A percentile compares a stretch with the other conserved stretches of the same genome.
These are phyloP conservation scores for Alethe diademata DNA, from an alignment of 2,113 vertebrate species.

Conservation along the genomic window DNA sequence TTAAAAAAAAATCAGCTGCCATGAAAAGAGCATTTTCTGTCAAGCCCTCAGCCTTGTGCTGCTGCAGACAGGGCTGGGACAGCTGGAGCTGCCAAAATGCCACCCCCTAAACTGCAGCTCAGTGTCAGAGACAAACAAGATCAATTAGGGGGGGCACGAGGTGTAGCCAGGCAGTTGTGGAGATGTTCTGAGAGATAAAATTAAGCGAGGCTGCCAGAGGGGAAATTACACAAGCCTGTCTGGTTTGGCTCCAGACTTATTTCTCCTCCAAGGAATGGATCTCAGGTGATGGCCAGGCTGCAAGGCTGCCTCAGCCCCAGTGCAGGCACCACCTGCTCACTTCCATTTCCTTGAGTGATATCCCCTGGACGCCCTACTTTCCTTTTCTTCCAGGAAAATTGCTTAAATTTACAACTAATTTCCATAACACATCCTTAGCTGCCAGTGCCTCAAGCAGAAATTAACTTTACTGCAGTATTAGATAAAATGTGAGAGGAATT, in stretches of 20 bases:
- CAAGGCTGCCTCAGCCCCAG: background rate
- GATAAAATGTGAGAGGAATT: background rate
- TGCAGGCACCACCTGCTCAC: accelerated
- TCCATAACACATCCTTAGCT: background rate
- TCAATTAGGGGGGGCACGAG: background rate
- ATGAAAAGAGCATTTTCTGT: background rate
- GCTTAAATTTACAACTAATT: background rate
- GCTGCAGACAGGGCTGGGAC: accelerated
- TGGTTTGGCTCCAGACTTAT: background rate
- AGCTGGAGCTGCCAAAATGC: background rate
- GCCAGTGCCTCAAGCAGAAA: background rate
- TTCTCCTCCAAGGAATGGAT: background rate
- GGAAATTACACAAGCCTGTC: background rate
- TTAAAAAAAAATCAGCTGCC: background rate
- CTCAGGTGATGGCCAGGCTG: background rate
- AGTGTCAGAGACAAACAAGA: background rate
- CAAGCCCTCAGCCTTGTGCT: background rate
- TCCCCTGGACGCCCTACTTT: background rate
- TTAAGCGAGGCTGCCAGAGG: background rate
- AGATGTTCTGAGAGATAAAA: background rate
- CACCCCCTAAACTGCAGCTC: background rate
- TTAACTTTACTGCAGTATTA: background rate
- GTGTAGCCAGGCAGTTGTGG: background rate
- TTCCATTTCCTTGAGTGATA: background rate
- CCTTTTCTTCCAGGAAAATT: background rate